Base-by-base conservation (phyloP, 2,888 invertebrate species). In the Lottia gigantea region DNA sequence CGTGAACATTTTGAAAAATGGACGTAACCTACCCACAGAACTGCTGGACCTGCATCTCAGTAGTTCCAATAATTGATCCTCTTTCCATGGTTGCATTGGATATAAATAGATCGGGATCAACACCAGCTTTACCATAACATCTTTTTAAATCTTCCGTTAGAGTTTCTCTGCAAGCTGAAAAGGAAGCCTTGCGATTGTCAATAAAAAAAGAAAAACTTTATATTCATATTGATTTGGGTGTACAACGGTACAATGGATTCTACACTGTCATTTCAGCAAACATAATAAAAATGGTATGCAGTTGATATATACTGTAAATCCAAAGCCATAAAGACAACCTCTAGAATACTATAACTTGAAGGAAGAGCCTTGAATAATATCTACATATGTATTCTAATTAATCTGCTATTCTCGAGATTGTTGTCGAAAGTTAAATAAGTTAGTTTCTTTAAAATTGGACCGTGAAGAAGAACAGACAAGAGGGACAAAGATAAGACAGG, bases 281-380 rank as follows among this genome's bases (percentile, higher is more conserved):
- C 81, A 81, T 63, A 71, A 74, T 23, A 74, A 63, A 46, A 74
- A 75, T 62, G 81, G 81, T 12, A 81, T 81, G 81, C 72, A 78
- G 11, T 75, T 71, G 11, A 74, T 76, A 1, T 80, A 79, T 64
- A 78, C 73, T 0, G 74, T 80, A 7, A 68, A 76, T n/a, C 76
- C 76, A 25, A 65, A 26, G 40, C 40, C 40, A 8, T 40, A 8
- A 40, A 40, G 8, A 11, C 0, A 11, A 40, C 40, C 40, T 8
- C 11, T 40, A 6, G 40, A 40, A 40, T 40, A 11, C 40, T 11
- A 40, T 31, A 6, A 40, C 40, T 40, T 40, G 11, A 40, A 40
- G 11, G 11, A 4, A 40, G 40, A 8, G 40, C 11, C 40, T 40
- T 40, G 31, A 40, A n/a, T n/a, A n/a, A n/a, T n/a, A n/a, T 40